phyloP scores from a whole-genome alignment of 2,797 vertebrate genomes.

The Sebastes minor region DNA sequence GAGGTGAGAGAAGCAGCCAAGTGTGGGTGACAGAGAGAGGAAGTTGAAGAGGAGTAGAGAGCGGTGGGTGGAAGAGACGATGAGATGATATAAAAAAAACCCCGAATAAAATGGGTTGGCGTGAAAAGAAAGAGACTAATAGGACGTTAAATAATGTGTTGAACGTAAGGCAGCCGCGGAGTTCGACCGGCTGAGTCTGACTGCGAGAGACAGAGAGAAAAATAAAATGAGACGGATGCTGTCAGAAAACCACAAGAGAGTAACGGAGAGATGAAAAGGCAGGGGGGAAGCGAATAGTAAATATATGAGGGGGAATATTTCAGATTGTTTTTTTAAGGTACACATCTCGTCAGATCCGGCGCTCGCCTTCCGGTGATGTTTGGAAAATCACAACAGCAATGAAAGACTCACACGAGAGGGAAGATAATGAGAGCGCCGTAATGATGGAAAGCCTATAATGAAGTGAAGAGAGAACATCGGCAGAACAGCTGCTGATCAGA shows the following conservation, averaged over 20 bases:
- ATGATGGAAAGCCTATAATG: conserved; percentile 50
- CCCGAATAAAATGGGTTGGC: conserved; percentile 6
- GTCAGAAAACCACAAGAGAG: conserved; percentile 35
- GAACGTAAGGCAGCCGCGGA: conserved; percentile 25
- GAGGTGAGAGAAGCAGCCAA: conserved; percentile 29
- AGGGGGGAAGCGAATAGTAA: background rate
- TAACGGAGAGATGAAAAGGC: conserved; percentile 25
- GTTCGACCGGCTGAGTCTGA: conserved; percentile 12
- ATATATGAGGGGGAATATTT: conserved; percentile 37
- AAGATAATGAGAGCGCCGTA: conserved; percentile 28
- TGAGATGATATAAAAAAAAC: conserved; percentile 42
- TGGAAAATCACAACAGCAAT: conserved; percentile 19
- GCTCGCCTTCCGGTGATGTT: conserved; percentile 14
- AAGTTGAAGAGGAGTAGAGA: conserved; percentile 3
- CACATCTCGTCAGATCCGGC: conserved; percentile 14
- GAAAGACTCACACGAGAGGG: conserved; percentile 13
- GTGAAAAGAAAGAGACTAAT: conserved; percentile 35
- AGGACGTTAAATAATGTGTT: conserved; percentile 52
- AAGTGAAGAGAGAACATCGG: conserved; percentile 57
- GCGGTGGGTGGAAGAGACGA: background rate
- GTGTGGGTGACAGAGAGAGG: conserved; percentile 10
- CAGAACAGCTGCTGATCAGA: conserved; percentile 67
- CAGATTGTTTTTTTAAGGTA: conserved; percentile 1
- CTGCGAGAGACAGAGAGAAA: conserved; percentile 29
- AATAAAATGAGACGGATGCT: conserved; percentile 45